These are phyloP conservation scores for Agelas oroides DNA, from an alignment of 37 sponge, comb jelly and placozoan species.

Conservation along the genomic window DNA sequence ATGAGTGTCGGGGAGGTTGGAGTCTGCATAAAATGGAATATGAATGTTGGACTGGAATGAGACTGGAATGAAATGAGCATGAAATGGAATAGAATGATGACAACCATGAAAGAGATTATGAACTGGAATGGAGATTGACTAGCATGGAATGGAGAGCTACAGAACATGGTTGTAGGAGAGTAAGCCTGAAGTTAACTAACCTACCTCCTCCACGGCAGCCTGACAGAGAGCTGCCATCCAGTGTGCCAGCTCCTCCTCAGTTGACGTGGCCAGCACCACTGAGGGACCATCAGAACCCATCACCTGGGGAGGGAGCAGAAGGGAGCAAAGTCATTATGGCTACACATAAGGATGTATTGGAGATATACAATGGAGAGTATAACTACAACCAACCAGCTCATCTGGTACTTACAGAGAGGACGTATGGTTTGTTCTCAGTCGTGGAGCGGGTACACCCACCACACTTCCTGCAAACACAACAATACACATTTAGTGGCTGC, in stretches of 20 bases:
- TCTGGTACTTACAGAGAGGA: slow-evolving; percentile 49
- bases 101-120: too few species aligned
- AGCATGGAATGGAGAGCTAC: too few species aligned
- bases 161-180: too few species aligned
- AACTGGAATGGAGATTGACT: too few species aligned
- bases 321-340: too few species aligned
- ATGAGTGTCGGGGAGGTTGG: background rate
- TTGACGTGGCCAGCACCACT: slow-evolving; percentile 41
- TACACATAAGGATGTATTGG: too few species aligned
- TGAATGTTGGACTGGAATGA: background rate
- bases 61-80: too few species aligned
- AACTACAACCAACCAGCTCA: too few species aligned
- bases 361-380: too few species aligned
- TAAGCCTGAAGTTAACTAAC: too few species aligned
- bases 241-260: slow-evolving; percentile 62
- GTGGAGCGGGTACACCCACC: slow-evolving; percentile 52
- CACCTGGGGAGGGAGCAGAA: background rate
- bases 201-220: slow-evolving; percentile 43
- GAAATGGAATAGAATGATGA: too few species aligned
- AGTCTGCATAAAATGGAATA: background rate
- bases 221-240: slow-evolving; percentile 80
- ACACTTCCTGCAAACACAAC: background rate
- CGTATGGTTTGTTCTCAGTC: slow-evolving; percentile 41
- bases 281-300: slow-evolving; percentile 1
- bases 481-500: too few species aligned